Evolutionary conservation across 64 coral and sea anemone species (phyloP).

Genomic region (Actinia tenebrosa): DNA sequence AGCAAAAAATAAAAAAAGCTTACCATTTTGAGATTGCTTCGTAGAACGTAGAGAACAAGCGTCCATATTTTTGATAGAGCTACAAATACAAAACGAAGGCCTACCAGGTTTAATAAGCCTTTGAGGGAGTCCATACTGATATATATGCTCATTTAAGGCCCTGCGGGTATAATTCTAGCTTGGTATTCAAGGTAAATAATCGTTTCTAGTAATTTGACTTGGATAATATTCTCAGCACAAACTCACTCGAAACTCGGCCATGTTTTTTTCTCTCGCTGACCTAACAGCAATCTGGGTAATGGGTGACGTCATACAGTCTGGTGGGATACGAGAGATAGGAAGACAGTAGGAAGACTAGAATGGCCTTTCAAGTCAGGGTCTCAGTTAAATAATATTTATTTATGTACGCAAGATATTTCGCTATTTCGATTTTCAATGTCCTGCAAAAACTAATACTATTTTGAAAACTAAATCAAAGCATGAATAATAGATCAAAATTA

Average conservation of each 20-base stretch:
- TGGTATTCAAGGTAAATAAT: neutral
- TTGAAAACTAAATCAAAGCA: no score
- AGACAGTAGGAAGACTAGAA: no score
- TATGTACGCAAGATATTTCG: no score
- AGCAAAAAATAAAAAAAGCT: neutral
- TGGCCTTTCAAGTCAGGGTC: no score
- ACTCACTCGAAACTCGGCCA: conserved; percentile 17
- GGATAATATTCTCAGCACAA: neutral
- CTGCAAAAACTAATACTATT: no score
- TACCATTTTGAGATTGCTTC: conserved; percentile 61
- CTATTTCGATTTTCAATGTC: no score
- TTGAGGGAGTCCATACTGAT: conserved; percentile 53
- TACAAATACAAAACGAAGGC: conserved; percentile 54
- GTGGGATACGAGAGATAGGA: no score
- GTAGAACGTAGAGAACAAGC: conserved; percentile 43
- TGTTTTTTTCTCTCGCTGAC: neutral
- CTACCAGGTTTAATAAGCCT: conserved; percentile 35
- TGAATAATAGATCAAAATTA: no score
- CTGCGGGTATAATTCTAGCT: neutral
- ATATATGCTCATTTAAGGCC: conserved; percentile 7
- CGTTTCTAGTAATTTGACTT: neutral
- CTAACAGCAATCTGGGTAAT: conserved; percentile 9
- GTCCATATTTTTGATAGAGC: conserved; percentile 55
- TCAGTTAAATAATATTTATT: no score
- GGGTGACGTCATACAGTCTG: neutral